A percentile compares a stretch with the other conserved stretches of the same genome.
Evolutionary conservation across 1,140 invertebrate species (phyloP).

Genomic region (Forficula auricularia): DNA sequence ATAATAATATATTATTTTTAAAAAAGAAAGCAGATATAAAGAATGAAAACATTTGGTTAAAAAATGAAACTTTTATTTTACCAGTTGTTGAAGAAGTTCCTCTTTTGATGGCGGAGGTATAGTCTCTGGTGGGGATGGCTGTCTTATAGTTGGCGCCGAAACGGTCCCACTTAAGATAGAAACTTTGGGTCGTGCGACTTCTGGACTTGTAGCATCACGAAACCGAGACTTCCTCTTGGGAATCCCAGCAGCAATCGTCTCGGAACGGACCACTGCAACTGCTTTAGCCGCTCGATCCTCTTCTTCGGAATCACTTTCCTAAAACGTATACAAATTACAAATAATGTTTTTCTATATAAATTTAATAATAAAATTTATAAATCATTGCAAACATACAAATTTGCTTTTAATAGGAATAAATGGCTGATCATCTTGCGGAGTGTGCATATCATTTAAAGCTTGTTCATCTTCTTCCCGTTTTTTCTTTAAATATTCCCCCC

Average conservation of each 20-base stretch:
- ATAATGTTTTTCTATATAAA: background rate
- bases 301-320: conserved; percentile 38
- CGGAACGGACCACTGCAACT: no score
- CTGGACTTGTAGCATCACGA: conserved; percentile 25
- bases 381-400: conserved; percentile 46
- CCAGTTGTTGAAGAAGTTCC: conserved; percentile 32
- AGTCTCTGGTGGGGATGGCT: conserved; percentile 11
- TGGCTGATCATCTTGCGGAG: conserved; percentile 24
- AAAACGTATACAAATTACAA: no score
- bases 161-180: conserved; percentile 10
- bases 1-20: no score
- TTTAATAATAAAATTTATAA: background rate
- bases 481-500: conserved; percentile 38
- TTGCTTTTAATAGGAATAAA: conserved; percentile 49
- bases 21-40: no score
- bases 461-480: conserved; percentile 45
- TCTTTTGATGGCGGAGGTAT: conserved; percentile 22
- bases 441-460: conserved; percentile 32
- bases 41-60: no score
- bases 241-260: no score
- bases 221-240: conserved; percentile 25
- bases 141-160: conserved; percentile 16
- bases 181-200: conserved; percentile 15
- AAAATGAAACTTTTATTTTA: no score
- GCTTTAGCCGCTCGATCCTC: conserved; percentile 25